phyloP scores from a whole-genome alignment of 2,888 invertebrate genomes.

The Melangyna quadrimaculata region DNA sequence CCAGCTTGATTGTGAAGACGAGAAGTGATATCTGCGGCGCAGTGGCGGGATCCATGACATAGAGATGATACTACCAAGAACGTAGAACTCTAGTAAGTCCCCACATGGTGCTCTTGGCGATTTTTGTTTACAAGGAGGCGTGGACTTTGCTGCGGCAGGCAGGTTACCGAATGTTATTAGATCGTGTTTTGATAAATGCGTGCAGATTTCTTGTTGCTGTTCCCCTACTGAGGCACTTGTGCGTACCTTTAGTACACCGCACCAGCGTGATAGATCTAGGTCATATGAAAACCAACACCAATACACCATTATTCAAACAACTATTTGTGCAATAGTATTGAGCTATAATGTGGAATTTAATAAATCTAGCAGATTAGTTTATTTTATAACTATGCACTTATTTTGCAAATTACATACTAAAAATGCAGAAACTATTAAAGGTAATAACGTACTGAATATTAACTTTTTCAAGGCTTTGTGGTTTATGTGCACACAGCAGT shows the following conservation, averaged over 20 bases:
- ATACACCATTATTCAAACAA: conserved; percentile 31
- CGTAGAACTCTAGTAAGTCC: conserved; percentile 26
- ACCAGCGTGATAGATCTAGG: conserved; percentile 41
- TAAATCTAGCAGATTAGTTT: neutral
- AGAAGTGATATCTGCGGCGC: conserved; percentile 22
- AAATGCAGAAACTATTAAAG: too few species aligned
- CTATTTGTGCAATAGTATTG: conserved; percentile 3
- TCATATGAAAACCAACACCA: conserved; percentile 54
- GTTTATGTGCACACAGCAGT: too few species aligned
- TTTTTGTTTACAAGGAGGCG: conserved; percentile 42
- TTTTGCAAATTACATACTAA: neutral
- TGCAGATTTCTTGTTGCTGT: conserved; percentile 21
- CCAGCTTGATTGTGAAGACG: neutral
- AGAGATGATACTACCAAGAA: conserved; percentile 26
- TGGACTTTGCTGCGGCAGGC: conserved; percentile 39
- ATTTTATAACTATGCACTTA: neutral
- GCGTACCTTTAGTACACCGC: conserved; percentile 29
- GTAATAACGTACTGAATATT: too few species aligned
- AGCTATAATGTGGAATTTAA: neutral
- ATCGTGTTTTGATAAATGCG: conserved; percentile 65
- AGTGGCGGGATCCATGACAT: neutral
- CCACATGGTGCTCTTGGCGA: conserved; percentile 37
- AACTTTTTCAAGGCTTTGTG: too few species aligned
- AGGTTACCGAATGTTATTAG: conserved; percentile 51
- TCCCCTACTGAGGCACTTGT: neutral